Conservation (phyloP, 1,140 invertebrate species). For the Streblospio benedicti region DNA sequence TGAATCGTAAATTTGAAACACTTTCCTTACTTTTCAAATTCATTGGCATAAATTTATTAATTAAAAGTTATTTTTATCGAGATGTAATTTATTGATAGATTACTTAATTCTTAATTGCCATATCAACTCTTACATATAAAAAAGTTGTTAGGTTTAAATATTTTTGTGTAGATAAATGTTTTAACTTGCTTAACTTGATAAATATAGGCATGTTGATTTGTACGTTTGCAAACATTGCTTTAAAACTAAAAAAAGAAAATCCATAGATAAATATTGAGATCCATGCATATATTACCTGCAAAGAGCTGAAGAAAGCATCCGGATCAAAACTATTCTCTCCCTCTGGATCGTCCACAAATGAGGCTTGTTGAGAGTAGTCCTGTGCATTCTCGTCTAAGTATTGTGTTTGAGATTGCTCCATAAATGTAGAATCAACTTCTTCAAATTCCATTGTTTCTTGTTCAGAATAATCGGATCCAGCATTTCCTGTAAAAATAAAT, state of each 20-base stretch:
- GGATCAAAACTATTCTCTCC: constrained; percentile 41
- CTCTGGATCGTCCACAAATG: neutral
- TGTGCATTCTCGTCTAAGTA: constrained; percentile 13
- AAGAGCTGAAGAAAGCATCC: constrained; percentile 35
- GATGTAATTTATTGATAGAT: too few species aligned
- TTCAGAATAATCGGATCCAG: constrained; percentile 15
- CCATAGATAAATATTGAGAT: constrained; percentile 20
- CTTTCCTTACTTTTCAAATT: too few species aligned
- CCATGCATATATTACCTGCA: constrained; percentile 15
- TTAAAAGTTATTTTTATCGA: too few species aligned
- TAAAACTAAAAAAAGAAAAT: too few species aligned
- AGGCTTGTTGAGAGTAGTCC: constrained; percentile 6
- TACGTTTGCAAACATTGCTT: neutral
- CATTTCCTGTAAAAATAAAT: constrained; percentile 37
- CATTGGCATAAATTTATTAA: too few species aligned
- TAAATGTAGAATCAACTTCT: constrained; percentile 38
- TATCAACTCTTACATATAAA: neutral
- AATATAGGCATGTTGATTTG: neutral
- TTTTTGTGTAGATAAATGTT: neutral
- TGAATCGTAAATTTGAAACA: too few species aligned
- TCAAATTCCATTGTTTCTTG: constrained; percentile 30
- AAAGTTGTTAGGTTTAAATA: neutral
- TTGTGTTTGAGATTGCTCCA: neutral
- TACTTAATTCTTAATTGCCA: too few species aligned
- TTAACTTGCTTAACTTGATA: neutral